Percentiles rank a stretch among this genome's conserved stretches.
These are phyloP conservation scores for Chaetophractus vellerosus DNA, from an alignment of 2,797 vertebrate genomes.

Conservation along the genomic window DNA sequence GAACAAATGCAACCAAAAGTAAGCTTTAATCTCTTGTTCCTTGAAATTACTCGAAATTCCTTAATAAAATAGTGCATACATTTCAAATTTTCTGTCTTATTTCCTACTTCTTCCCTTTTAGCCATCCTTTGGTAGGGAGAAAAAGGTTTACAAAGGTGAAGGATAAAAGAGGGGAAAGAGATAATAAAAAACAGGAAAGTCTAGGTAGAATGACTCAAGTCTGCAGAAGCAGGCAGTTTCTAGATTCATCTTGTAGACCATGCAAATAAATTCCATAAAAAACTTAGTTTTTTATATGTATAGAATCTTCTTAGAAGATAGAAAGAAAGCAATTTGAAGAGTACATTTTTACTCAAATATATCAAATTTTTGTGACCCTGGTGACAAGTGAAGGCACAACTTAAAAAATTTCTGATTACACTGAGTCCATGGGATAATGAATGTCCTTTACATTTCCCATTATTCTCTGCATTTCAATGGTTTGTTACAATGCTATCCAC, in stretches of 20 bases:
- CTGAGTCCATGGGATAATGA: not conserved
- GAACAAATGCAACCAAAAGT: conserved; percentile 4
- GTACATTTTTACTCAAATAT: not conserved
- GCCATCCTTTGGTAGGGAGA: not conserved
- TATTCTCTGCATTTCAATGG: not conserved
- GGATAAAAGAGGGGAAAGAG: not conserved
- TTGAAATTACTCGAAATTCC: not conserved
- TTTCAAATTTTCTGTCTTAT: not conserved
- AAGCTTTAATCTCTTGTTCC: not conserved
- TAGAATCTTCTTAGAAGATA: not conserved
- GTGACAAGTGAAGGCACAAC: not conserved
- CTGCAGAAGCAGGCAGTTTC: not conserved
- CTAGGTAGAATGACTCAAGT: not conserved
- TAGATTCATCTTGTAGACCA: not conserved
- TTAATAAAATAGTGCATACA: not conserved
- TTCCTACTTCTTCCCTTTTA: not conserved
- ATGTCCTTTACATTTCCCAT: not conserved
- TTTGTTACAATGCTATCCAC: not conserved
- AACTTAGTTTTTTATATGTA: too few relatives aligned
- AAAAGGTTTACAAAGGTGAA: not conserved
- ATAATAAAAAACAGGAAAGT: not conserved
- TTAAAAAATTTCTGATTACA: not conserved
- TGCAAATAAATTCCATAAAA: not conserved
- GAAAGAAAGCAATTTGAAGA: not conserved
- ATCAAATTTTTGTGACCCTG: not conserved